Evolutionary conservation across 2,797 vertebrate genomes (phyloP).

Genomic region (Gouania willdenowi): DNA sequence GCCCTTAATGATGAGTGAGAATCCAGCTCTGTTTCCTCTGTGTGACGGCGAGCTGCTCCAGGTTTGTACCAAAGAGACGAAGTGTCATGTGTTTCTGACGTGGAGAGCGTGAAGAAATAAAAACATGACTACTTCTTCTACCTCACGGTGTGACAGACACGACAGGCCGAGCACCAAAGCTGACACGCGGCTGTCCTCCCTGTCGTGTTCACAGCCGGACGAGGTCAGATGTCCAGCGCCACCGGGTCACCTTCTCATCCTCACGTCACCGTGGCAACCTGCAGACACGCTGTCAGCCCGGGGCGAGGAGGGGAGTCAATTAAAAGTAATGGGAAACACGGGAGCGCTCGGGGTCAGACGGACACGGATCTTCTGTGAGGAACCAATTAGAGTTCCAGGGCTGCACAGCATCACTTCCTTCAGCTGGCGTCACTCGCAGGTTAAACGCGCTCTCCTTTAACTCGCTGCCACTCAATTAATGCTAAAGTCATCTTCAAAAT

Average conservation of each 20-base stretch:
- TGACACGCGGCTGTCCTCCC: slow-evolving; percentile 55
- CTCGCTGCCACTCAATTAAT: not conserved
- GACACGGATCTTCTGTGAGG: slow-evolving; percentile 1
- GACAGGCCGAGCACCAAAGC: slow-evolving; percentile 59
- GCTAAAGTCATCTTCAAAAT: too few relatives aligned
- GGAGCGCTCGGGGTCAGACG: slow-evolving; percentile 27
- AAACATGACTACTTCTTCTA: slow-evolving; percentile 66
- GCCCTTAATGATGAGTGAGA: too few relatives aligned
- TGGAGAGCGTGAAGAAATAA: not conserved
- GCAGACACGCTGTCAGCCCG: slow-evolving; percentile 27
- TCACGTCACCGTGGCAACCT: slow-evolving; percentile 15
- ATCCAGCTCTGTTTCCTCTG: too few relatives aligned
- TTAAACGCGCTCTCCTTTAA: not conserved
- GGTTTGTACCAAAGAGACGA: too few relatives aligned
- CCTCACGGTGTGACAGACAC: slow-evolving; percentile 60
- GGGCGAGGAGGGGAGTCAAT: slow-evolving; percentile 42
- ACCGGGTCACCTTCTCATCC: slow-evolving; percentile 62
- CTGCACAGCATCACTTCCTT: slow-evolving; percentile 10
- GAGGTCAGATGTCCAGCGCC: slow-evolving; percentile 64
- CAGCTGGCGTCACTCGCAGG: not conserved
- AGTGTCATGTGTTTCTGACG: too few relatives aligned
- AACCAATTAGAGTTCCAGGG: slow-evolving; percentile 35
- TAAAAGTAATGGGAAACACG: slow-evolving; percentile 55
- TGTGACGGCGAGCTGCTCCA: too few relatives aligned
- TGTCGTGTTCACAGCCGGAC: slow-evolving; percentile 52